Evolutionary conservation across 1,140 invertebrate species (phyloP), one percentile per base, ranked within the genome.

Genomic region (Apis florea): DNA sequence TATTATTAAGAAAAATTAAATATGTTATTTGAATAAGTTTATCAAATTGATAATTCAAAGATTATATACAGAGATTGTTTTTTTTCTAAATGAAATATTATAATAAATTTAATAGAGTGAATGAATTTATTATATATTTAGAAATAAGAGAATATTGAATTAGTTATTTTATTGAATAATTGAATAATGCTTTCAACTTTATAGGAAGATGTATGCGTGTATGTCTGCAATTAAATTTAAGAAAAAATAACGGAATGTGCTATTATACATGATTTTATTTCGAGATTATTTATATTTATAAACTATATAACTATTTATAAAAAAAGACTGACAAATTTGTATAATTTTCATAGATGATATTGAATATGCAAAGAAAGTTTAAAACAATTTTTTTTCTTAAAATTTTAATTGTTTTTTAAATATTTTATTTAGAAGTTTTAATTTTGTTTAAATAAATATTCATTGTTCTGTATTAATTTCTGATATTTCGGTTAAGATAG

Each of bases 241-340:
- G 31, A 49, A 63, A 49, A 79, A 40, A 3, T 69, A 64, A 70
- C 17, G 21, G 24, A 54, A n/a, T 49, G 66, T 78, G 56, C 26
- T 63, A 71, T 66, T 54, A 3, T 15, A 76, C n/a, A 51, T 40
- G 11, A 51, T 59, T 81, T 75, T n/a, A 1, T 80, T 80, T 66
- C 53, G 58, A 58, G 5, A 66, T 59, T 70, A 78, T 49, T 54
- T 58, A 17, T 61, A 47, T 70, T 59, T 31, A n/a, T 68, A 61
- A 70, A 70, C 17, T 68, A 13, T 51, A 67, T 59, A 13, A n/a
- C 19, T 70, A 79, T 6, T 71, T 53, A 74, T 5, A 24, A 66
- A 74, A 68, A 31, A 75, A 75, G 79, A 81, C 79, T 81, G 79
- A 81, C 54, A 53, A 26, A 15, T 40, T 75, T 56, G 68, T 59